A percentile compares a stretch with the other conserved stretches of the same genome.
These are phyloP conservation scores for Acanthococcus lagerstroemiae DNA, from an alignment of 2,888 invertebrate genomes.

Conservation along the genomic window DNA sequence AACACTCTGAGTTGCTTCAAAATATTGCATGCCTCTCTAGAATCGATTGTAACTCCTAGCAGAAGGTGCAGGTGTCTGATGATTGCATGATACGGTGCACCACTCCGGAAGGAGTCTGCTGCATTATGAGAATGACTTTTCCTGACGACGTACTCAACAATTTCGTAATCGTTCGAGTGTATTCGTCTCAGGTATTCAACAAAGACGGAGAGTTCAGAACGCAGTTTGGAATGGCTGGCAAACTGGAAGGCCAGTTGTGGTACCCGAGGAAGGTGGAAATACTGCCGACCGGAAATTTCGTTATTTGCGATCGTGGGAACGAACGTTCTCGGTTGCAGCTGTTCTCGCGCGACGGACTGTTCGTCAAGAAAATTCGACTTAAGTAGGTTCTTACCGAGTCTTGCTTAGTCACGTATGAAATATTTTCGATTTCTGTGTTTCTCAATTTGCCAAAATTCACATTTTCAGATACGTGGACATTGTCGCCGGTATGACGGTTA, in stretches of 20 bases:
- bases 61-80: no score
- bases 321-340: constrained; percentile 96
- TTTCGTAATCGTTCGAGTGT: neutral
- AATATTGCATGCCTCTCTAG: no score
- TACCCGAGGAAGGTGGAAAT: constrained; percentile 93
- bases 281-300: constrained; percentile 78
- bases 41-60: no score
- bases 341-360: constrained; percentile 90
- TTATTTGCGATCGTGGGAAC: constrained; percentile 95
- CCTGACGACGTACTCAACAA: neutral
- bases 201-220: constrained; percentile 87
- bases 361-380: constrained; percentile 87
- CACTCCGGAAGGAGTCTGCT: no score
- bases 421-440: neutral
- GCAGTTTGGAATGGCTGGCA: constrained; percentile 89
- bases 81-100: no score
- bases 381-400: constrained; percentile 40
- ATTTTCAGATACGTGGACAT: constrained; percentile 64
- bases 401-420: neutral
- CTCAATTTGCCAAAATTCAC: neutral
- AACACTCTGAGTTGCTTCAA: no score
- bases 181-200: constrained; percentile 65
- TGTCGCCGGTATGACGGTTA: constrained; percentile 89
- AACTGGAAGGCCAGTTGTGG: constrained; percentile 94
- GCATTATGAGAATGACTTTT: neutral